phyloP scores from a whole-genome alignment of 2,113 vertebrate species.

The Amphiprion percula region DNA sequence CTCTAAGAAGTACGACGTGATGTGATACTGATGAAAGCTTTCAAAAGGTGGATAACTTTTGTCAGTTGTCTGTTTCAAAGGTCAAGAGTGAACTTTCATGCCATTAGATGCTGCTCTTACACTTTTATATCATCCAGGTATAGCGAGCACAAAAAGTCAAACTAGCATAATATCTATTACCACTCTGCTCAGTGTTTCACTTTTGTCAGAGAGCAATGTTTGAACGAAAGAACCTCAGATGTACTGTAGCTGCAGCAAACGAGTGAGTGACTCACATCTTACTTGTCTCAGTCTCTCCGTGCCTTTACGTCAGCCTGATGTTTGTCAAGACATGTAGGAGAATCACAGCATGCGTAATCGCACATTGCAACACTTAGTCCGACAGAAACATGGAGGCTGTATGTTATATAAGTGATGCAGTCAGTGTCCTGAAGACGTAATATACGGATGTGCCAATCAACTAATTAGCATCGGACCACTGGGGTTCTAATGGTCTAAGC shows the following conservation, averaged over 20 bases:
- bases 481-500: background rate
- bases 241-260: constrained; percentile 10
- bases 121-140: no score
- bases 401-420: constrained; percentile 1
- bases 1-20: no score
- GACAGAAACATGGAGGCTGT: background rate
- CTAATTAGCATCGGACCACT: constrained; percentile 13
- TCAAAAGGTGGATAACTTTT: no score
- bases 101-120: no score
- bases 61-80: no score
- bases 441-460: background rate
- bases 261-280: constrained; percentile 34
- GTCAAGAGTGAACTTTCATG: no score
- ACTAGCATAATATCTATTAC: no score
- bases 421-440: constrained; percentile 1
- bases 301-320: constrained; percentile 31
- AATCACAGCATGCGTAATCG: constrained; percentile 34
- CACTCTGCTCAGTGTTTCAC: no score
- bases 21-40: no score
- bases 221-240: constrained; percentile 9
- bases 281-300: background rate
- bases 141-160: no score
- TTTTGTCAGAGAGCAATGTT: background rate
- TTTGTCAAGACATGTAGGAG: constrained; percentile 23
- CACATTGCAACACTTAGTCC: background rate